Evolutionary conservation across 2,797 vertebrate species (phyloP).

Genomic region (Glossophaga mutica): DNA sequence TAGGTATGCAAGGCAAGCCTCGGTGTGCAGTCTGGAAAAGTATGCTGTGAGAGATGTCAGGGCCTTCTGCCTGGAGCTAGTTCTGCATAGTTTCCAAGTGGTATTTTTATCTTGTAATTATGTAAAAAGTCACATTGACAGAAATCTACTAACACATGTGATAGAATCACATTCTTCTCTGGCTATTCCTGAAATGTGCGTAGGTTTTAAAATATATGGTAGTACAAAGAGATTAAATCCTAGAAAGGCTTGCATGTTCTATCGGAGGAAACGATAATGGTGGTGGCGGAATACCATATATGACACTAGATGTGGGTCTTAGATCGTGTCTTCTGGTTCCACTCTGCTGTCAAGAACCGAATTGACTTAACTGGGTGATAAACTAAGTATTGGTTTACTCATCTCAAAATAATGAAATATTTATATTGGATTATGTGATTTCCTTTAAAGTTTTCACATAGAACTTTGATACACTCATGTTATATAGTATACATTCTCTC

Average conservation of each 20-base stretch:
- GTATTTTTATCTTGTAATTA: conserved; percentile 82
- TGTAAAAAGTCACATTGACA: conserved; percentile 79
- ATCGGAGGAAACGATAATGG: neutral
- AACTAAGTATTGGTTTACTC: neutral
- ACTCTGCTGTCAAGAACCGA: neutral
- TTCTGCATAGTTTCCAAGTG: conserved; percentile 76
- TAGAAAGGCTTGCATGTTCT: conserved; percentile 45
- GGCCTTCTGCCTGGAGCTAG: conserved; percentile 79
- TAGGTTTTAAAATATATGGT: conserved; percentile 31
- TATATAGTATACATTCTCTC: neutral
- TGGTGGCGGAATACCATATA: neutral
- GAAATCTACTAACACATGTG: conserved; percentile 65
- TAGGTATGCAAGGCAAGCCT: conserved; percentile 66
- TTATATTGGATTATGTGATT: neutral
- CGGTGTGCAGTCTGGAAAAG: conserved; percentile 28
- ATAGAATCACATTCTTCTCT: conserved; percentile 61
- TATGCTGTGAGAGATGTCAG: conserved; percentile 61
- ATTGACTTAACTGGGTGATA: neutral
- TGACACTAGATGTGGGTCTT: neutral
- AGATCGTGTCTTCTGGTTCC: neutral
- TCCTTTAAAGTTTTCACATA: neutral
- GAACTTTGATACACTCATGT: neutral
- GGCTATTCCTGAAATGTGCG: conserved; percentile 60
- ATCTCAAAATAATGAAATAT: conserved; percentile 2
- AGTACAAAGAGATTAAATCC: conserved; percentile 52